Evolutionary conservation across 1,140 invertebrate genomes (phyloP).

Genomic region (Drosophila insularis): DNA sequence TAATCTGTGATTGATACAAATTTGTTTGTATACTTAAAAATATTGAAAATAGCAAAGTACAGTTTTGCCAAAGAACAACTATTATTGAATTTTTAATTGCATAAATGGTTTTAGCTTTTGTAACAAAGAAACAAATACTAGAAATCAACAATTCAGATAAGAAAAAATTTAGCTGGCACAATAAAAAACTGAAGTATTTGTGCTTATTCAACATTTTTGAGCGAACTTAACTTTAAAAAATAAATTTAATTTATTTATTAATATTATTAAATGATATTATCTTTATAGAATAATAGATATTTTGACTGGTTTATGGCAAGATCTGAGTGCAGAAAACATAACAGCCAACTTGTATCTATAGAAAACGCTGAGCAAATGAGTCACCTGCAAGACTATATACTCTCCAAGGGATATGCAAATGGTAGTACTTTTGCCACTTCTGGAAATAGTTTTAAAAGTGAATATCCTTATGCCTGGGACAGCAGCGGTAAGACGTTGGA

Average conservation of each 20-base stretch:
- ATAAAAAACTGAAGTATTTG: too few relatives aligned
- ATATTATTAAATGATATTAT: neutral
- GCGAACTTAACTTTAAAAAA: too few relatives aligned
- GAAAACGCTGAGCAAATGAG: slow-evolving; percentile 13
- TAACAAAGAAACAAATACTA: too few relatives aligned
- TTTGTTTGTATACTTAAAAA: too few relatives aligned
- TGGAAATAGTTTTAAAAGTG: slow-evolving; percentile 30
- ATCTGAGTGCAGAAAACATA: slow-evolving; percentile 13
- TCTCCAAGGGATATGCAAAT: slow-evolving; percentile 20
- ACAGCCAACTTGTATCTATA: slow-evolving; percentile 31
- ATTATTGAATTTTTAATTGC: too few relatives aligned
- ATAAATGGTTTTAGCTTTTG: too few relatives aligned
- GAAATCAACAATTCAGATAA: too few relatives aligned
- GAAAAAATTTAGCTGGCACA: too few relatives aligned
- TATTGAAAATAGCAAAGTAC: neutral
- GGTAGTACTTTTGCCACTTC: slow-evolving; percentile 55
- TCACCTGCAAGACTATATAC: slow-evolving; percentile 29
- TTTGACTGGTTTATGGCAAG: slow-evolving; percentile 49
- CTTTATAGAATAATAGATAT: neutral
- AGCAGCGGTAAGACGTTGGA: neutral
- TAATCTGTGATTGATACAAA: neutral
- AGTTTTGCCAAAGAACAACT: too few relatives aligned
- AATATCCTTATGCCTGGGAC: slow-evolving; percentile 31
- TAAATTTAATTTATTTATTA: neutral
- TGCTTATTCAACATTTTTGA: too few relatives aligned